Evolutionary conservation across 2,888 invertebrate species (phyloP), one percentile per base, ranked within the genome.

Genomic region (Pollenia amentaria): DNA sequence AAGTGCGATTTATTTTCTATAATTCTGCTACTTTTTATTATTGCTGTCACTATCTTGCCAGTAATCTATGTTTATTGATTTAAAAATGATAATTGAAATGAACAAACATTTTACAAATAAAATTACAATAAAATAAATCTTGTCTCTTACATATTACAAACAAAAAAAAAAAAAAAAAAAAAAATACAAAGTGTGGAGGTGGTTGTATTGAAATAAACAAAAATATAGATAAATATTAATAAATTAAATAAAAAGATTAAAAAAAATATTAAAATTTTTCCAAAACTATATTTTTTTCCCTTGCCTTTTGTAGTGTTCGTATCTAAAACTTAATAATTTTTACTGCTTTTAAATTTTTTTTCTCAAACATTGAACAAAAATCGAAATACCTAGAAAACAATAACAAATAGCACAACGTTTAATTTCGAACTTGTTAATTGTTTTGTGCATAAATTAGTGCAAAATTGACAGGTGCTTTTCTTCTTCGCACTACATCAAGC

Each of bases 381-480:
- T n/a, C 46, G 11, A 18, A 67, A 67, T 40, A 76, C 6, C n/a
- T 4, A 29, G 11, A 62, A 51, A 80, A 55, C 14, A 65, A 51
- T n/a, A 81, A 51, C 51, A 44, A 62, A 42, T 38, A 67, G 2
- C 14, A 65, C 38, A 40, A n/a, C 38, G 8, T 51, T 42, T 38
- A 38, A 21, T 46, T 75, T 55, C 1, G 44, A 70, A 70, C 82
- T 83, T 77, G 70, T 64, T 70, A 77, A 77, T 69, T 77, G 70
- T 76, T 83, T 78, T 79, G 46, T 62, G 44, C 67, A 67, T 84
- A 75, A 79, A 84, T 75, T 75, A 79, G 67, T 67, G 53, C 44
- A 73, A 73, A 84, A 79, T 46, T 84, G 73, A 69, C 78, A 75
- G 67, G 78, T 84, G 78, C 44, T 44, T 70, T 60, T 60, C 51